Evolutionary conservation across 2,797 vertebrate genomes (phyloP).

Genomic region (Cuniculus paca): DNA sequence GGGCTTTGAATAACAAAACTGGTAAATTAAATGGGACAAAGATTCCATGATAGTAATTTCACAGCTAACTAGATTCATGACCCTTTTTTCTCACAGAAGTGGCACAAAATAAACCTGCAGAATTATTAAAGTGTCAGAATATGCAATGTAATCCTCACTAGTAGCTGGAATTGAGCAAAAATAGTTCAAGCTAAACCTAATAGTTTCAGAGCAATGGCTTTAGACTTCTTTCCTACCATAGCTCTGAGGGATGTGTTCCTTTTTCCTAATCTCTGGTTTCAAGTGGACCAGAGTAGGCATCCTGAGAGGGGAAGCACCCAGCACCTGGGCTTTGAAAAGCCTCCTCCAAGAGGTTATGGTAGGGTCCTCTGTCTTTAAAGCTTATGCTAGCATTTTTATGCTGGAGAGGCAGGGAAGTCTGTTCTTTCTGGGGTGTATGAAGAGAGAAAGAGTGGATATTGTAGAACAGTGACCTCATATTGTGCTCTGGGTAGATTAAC

Average conservation of each 20-base stretch:
- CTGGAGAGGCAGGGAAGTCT: background rate
- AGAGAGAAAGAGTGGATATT: background rate
- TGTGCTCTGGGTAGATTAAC: background rate
- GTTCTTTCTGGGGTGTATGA: background rate
- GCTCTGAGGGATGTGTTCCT: fast-evolving
- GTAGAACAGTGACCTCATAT: background rate
- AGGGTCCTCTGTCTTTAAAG: background rate
- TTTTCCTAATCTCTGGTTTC: background rate
- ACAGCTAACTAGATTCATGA: background rate
- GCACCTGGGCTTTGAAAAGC: background rate
- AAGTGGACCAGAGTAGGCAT: background rate
- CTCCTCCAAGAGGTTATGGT: background rate
- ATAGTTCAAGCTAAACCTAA: background rate
- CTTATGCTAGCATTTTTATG: background rate
- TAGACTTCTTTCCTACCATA: background rate
- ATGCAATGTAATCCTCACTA: background rate
- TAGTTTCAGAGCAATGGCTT: background rate
- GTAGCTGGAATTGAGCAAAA: background rate
- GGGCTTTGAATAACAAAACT: background rate
- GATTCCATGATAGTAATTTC: background rate
- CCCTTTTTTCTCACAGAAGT: background rate
- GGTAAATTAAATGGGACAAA: conserved; percentile 14
- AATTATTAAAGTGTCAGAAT: background rate
- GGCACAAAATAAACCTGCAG: background rate
- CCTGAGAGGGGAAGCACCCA: background rate